A percentile compares a stretch with the other conserved stretches of the same genome.
Evolutionary conservation across 2,888 invertebrate species (phyloP).

Genomic region (Nudaria mundana): DNA sequence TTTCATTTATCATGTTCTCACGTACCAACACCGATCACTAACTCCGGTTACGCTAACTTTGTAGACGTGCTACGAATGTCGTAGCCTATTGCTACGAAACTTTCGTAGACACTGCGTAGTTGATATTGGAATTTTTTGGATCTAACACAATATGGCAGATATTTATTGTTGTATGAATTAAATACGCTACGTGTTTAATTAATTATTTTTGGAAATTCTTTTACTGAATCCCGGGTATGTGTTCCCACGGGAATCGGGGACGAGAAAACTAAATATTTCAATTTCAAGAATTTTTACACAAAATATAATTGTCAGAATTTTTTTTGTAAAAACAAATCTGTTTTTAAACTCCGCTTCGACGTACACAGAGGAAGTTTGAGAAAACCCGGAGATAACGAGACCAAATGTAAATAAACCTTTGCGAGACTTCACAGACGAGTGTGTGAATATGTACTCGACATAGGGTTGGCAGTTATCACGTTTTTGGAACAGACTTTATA

Average conservation of each 20-base stretch:
- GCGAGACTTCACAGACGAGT: slow-evolving; percentile 3
- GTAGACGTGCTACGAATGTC: slow-evolving; percentile 27
- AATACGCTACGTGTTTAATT: too few species aligned
- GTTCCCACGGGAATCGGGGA: too few species aligned
- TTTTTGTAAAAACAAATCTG: slow-evolving; percentile 3
- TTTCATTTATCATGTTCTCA: slow-evolving; percentile 11
- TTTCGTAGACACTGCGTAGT: not conserved
- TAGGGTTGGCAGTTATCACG: too few species aligned
- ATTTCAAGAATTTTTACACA: too few species aligned
- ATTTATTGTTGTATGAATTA: not conserved
- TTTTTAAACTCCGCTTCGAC: slow-evolving; percentile 8
- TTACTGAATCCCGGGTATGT: too few species aligned
- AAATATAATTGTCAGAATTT: too few species aligned
- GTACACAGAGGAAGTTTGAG: slow-evolving; percentile 6
- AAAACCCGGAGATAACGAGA: slow-evolving; percentile 11
- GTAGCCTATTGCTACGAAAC: slow-evolving; percentile 16
- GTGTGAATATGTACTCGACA: not conserved
- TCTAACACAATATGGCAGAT: not conserved
- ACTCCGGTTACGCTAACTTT: slow-evolving; percentile 18
- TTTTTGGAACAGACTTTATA: too few species aligned
- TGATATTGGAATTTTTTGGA: slow-evolving; percentile 1
- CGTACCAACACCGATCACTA: slow-evolving; percentile 7
- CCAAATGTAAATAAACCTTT: slow-evolving; percentile 13
- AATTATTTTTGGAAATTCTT: too few species aligned
- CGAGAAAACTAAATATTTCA: too few species aligned